phyloP scores from a whole-genome alignment of 2,113 vertebrate species.

The Epinephelus lanceolatus region DNA sequence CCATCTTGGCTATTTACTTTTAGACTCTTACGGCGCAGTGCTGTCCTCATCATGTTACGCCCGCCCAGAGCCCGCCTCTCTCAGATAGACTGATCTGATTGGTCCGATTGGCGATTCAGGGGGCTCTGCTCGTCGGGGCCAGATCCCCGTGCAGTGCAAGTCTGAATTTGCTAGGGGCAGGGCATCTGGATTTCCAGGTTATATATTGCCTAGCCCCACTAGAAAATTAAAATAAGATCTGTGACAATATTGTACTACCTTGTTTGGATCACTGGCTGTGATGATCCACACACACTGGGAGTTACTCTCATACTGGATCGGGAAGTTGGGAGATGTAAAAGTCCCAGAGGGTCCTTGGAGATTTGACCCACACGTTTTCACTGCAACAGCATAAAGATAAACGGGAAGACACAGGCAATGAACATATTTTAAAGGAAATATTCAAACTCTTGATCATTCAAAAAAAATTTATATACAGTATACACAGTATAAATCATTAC shows the following conservation, averaged over 20 bases:
- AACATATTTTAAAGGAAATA: not conserved
- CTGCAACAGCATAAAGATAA: constrained; percentile 66
- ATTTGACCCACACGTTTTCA: constrained; percentile 87
- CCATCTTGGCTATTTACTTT: too few species aligned
- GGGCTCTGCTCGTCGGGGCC: too few species aligned
- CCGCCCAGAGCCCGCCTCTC: too few species aligned
- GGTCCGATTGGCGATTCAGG: too few species aligned
- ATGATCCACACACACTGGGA: constrained; percentile 89
- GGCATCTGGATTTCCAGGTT: too few species aligned
- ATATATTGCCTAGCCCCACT: too few species aligned
- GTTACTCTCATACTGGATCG: constrained; percentile 88
- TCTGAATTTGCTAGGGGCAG: too few species aligned
- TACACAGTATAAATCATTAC: constrained; percentile 54
- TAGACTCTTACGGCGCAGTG: too few species aligned
- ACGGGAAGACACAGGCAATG: not conserved
- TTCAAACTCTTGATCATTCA: not conserved
- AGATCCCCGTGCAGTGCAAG: too few species aligned
- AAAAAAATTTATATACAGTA: not conserved
- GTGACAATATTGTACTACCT: constrained; percentile 72
- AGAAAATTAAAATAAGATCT: too few species aligned
- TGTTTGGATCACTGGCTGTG: constrained; percentile 85
- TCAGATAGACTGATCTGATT: too few species aligned
- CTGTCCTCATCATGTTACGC: too few species aligned
- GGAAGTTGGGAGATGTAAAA: constrained; percentile 87
- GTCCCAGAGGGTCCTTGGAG: constrained; percentile 86